These are phyloP conservation scores for Acanthoscelides obtectus DNA, from an alignment of 2,888 invertebrate genomes.

Conservation along the genomic window DNA sequence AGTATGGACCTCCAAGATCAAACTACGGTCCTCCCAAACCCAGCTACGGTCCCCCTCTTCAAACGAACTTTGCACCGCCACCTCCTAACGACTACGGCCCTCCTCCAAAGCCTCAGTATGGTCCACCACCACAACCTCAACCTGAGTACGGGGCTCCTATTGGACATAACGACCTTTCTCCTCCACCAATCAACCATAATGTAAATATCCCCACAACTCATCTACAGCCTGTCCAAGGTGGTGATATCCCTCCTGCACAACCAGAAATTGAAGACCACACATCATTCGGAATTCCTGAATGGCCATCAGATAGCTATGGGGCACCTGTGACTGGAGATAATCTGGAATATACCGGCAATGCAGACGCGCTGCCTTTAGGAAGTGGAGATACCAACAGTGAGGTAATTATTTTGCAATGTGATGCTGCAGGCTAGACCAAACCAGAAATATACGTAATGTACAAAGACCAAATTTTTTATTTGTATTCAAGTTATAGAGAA, in stretches of 20 bases:
- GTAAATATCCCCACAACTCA: slow-evolving; percentile 9
- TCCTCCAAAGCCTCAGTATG: slow-evolving; percentile 4
- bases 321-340: slow-evolving; percentile 43
- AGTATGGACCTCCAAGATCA: slow-evolving; percentile 22
- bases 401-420: too few species aligned
- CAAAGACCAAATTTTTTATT: too few species aligned
- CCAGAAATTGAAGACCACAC: slow-evolving; percentile 2
- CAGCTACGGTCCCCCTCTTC: slow-evolving; percentile 25
- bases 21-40: slow-evolving; percentile 28
- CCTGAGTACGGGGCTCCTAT: slow-evolving; percentile 18
- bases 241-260: slow-evolving; percentile 15
- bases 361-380: slow-evolving; percentile 32
- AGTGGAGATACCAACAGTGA: slow-evolving; percentile 24
- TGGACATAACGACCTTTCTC: slow-evolving; percentile 5
- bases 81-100: slow-evolving; percentile 14
- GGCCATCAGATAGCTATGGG: slow-evolving; percentile 43
- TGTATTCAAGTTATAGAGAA: too few species aligned
- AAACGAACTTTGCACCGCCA: slow-evolving; percentile 18
- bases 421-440: too few species aligned
- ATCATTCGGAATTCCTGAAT: slow-evolving; percentile 8
- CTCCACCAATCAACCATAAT: slow-evolving; percentile 3
- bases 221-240: slow-evolving; percentile 15
- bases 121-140: slow-evolving; percentile 16
- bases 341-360: slow-evolving; percentile 29
- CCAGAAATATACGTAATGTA: too few species aligned